phyloP scores from a whole-genome alignment of 2,888 invertebrate species.

The Caenorhabditis doughertyi region DNA sequence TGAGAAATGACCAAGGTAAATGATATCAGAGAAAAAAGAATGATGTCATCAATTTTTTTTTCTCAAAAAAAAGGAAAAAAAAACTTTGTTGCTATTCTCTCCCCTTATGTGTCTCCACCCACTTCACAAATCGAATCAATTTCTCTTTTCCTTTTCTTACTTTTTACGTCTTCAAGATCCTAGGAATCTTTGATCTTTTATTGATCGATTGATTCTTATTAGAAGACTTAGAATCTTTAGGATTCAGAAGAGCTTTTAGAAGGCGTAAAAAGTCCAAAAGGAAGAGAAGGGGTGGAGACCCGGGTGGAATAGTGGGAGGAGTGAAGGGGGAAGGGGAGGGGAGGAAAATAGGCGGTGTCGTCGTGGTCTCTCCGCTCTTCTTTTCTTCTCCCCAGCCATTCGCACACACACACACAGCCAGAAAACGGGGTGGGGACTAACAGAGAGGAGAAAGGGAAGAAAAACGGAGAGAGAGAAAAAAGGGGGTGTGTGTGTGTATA shows the following conservation, averaged over 20 bases:
- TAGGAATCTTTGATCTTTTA: background rate
- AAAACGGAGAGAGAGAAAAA: background rate
- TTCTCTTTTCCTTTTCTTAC: background rate
- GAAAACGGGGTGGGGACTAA: too few species aligned
- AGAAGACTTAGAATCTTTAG: background rate
- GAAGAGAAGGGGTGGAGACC: slow-evolving; percentile 28
- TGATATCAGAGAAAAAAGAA: background rate
- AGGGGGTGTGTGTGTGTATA: slow-evolving; percentile 10
- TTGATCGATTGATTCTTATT: background rate
- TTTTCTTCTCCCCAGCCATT: too few species aligned
- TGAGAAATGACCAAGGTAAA: too few species aligned
- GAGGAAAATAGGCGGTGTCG: slow-evolving; percentile 5
- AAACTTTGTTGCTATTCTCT: background rate
- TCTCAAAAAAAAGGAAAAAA: background rate
- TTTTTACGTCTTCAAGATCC: background rate
- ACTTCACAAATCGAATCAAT: slow-evolving; percentile 34
- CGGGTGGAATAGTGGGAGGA: slow-evolving; percentile 10
- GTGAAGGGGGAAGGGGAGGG: too few species aligned
- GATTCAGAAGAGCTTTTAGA: background rate
- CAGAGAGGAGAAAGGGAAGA: too few species aligned
- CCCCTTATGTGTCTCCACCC: background rate
- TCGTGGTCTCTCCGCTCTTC: background rate
- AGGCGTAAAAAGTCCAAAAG: background rate
- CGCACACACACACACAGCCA: too few species aligned
- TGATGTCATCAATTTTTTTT: background rate